These are phyloP conservation scores for Otolemur crassicaudatus DNA, from an alignment of 2,797 vertebrate species.

Conservation along the genomic window DNA sequence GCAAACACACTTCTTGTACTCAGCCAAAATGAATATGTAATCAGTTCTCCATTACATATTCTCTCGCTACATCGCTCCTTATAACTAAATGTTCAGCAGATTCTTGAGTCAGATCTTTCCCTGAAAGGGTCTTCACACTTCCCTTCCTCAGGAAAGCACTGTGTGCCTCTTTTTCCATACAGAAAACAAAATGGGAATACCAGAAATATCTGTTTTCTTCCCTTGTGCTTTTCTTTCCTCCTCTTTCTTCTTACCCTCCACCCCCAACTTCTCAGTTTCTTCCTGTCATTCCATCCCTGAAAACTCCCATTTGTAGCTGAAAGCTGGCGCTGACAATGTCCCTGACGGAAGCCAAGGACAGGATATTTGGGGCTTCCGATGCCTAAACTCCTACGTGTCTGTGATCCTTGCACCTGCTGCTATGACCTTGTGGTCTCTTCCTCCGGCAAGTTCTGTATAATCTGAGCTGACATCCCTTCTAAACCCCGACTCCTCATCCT, in stretches of 20 bases:
- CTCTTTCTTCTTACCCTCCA: not conserved
- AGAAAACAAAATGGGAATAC: not conserved
- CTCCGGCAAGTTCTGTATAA: not conserved
- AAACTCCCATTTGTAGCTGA: constrained; percentile 31
- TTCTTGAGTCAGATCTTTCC: constrained; percentile 5
- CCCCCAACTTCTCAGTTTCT: constrained; percentile 31
- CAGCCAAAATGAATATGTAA: not conserved
- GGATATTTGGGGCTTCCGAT: not conserved
- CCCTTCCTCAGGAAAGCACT: not conserved
- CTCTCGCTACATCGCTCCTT: not conserved
- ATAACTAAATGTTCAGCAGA: not conserved
- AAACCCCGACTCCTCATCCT: not conserved
- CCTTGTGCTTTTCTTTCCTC: constrained; percentile 25
- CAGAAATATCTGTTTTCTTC: constrained; percentile 56
- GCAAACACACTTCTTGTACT: not conserved
- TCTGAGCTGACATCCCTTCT: not conserved
- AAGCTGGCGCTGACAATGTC: not conserved
- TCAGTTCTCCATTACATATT: not conserved
- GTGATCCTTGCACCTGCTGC: not conserved
- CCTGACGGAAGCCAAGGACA: not conserved
- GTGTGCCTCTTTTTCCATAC: not conserved
- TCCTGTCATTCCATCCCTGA: constrained; percentile 24
- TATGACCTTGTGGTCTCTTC: not conserved
- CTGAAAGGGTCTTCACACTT: not conserved
- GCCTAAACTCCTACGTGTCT: not conserved